phyloP scores from a whole-genome alignment of 2,113 vertebrate genomes.

The Coracopsis vasa region DNA sequence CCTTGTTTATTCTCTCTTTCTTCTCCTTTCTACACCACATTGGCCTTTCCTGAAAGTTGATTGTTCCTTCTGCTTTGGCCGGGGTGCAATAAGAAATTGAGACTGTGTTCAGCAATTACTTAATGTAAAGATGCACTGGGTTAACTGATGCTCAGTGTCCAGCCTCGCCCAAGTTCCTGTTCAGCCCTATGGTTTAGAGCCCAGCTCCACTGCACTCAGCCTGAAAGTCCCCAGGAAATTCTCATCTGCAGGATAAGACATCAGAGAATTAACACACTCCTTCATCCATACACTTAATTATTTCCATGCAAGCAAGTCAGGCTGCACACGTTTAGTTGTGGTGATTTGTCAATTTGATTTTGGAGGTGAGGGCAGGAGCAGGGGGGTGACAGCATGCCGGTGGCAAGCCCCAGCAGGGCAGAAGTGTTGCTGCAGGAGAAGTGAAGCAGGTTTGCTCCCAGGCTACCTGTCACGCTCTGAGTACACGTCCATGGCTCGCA shows the following conservation, averaged over 20 bases:
- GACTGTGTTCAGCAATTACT: neutral
- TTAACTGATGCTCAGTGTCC: neutral
- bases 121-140: neutral
- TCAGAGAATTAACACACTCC: neutral
- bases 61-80: neutral
- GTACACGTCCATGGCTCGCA: accelerated
- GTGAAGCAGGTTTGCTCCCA: neutral
- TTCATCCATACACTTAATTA: neutral
- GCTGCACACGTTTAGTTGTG: neutral
- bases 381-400: neutral
- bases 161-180: neutral
- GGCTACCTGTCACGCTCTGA: accelerated
- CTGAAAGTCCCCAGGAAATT: neutral
- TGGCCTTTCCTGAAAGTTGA: neutral
- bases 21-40: neutral
- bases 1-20: neutral
- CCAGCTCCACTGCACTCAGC: neutral
- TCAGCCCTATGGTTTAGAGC: neutral
- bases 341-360: neutral
- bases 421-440: neutral
- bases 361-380: neutral
- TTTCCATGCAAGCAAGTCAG: neutral
- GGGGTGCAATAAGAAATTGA: neutral
- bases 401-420: neutral
- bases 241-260: neutral